phyloP scores from a whole-genome alignment of 2,797 vertebrate species.

The Myioborus miniatus region DNA sequence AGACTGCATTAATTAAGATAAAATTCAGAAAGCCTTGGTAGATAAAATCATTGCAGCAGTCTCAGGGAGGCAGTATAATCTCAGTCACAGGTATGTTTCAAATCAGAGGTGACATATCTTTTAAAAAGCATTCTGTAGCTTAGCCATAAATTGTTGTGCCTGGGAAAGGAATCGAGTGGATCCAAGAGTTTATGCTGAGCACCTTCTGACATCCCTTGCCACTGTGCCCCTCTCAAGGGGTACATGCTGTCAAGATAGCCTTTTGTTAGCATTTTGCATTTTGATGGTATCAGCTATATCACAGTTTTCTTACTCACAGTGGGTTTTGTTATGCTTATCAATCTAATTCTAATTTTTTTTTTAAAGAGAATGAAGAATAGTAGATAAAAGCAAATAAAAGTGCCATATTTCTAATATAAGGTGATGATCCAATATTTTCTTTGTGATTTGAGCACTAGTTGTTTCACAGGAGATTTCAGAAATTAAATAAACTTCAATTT shows the following conservation, averaged over 20 bases:
- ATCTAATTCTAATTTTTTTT: slow-evolving; percentile 9
- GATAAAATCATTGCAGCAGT: not conserved
- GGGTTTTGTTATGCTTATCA: slow-evolving; percentile 33
- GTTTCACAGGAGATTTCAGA: slow-evolving; percentile 48
- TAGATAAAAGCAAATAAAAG: slow-evolving; percentile 65
- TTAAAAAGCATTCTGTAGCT: not conserved
- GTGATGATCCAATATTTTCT: slow-evolving; percentile 1
- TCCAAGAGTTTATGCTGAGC: not conserved
- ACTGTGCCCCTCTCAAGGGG: not conserved
- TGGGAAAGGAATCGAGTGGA: not conserved
- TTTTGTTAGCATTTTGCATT: slow-evolving; percentile 32
- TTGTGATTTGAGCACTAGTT: slow-evolving; percentile 52
- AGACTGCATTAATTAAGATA: not conserved
- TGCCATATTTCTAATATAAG: not conserved
- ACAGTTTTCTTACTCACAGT: not conserved
- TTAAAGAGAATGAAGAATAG: slow-evolving; percentile 27
- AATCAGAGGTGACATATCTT: not conserved
- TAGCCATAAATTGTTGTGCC: not conserved
- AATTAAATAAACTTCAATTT: slow-evolving; percentile 62
- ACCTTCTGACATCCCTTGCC: not conserved
- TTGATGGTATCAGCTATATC: slow-evolving; percentile 41
- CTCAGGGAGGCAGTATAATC: not conserved
- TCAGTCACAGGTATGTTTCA: not conserved
- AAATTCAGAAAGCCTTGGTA: not conserved
- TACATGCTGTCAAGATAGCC: not conserved